Evolutionary conservation across 2,888 invertebrate genomes (phyloP), one percentile per base, ranked within the genome.

Genomic region (Drosophila prostipennis): DNA sequence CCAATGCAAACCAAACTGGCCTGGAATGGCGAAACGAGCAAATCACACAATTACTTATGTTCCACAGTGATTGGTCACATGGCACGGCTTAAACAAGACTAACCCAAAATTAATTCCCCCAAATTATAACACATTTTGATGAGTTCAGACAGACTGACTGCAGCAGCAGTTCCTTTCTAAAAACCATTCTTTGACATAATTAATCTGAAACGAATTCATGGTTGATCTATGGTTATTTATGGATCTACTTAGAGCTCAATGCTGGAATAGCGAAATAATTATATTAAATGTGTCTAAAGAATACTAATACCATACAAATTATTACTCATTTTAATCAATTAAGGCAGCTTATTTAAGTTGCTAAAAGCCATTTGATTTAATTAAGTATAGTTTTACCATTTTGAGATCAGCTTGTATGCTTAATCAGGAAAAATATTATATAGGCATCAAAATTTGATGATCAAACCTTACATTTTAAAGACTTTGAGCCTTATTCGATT

Each of bases 21-120:
- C 56, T 67, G 81, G 54, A 77, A 68, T 79, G 82, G 46, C 48
- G 59, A 48, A 61, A 26, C 39, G 19, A 36, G 42, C 56, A 55
- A 23, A 54, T 54, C 51, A 58, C 59, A 60, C 61, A 61, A 59
- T 59, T 63, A 63, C 61, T 48, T 48, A 59, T 59, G 48, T 59
- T 59, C 39, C 40, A 23, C 58, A 48, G 40, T 57, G 48, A 42
- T 42, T 58, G 48, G 61, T 42, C 19, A 8, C 52, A 29, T 48
- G 52, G 42, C 39, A 34, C 34, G 61, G 59, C 59, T 48, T 40
- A 58, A 40, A n/a, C 13, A 6, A 46, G 59, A 19, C 40, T 48
- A 61, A 34, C 40, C n/a, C 34, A 16, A 59, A 42, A 48, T 63
- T 42, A 63, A 59, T 59, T 59, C 40, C 8, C 23, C 16, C 16